A percentile compares a stretch with the other conserved stretches of the same genome.
Conservation (phyloP, 2,888 invertebrate species). For the Dioctria rufipes region DNA sequence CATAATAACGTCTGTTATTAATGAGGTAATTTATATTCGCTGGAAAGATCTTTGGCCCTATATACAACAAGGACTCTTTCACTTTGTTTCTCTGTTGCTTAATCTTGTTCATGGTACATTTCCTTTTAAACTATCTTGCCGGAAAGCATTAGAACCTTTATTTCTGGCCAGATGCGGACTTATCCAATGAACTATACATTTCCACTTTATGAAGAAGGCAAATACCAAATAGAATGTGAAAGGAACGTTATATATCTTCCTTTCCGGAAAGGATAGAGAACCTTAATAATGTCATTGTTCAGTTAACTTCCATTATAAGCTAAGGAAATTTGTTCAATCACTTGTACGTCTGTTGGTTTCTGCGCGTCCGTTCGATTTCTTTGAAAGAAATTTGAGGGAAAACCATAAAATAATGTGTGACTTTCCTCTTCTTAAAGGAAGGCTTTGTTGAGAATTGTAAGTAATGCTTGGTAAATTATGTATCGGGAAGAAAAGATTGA, state of each 20-base stretch:
- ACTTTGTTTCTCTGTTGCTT: constrained; percentile 7
- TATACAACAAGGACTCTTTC: constrained; percentile 13
- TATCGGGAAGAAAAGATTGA: neutral
- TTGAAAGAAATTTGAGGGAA: neutral
- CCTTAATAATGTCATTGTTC: constrained; percentile 31
- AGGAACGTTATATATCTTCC: neutral
- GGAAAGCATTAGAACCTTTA: constrained; percentile 29
- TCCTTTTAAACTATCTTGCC: constrained; percentile 41
- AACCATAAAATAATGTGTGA: neutral
- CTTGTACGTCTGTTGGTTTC: constrained; percentile 6
- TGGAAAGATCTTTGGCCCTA: constrained; percentile 9
- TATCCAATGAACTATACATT: constrained; percentile 26
- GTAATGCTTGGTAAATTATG: neutral
- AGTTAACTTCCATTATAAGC: constrained; percentile 15
- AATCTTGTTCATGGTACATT: constrained; percentile 45
- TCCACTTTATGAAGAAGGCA: constrained; percentile 21
- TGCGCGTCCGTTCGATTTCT: neutral
- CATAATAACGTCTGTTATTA: constrained; percentile 42
- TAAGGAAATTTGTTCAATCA: neutral
- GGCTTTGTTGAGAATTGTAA: neutral
- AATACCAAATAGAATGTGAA: neutral
- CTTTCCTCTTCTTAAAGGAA: neutral
- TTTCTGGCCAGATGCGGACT: neutral
- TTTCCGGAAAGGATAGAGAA: constrained; percentile 6
- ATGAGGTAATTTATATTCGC: constrained; percentile 56